Evolutionary conservation across 2,797 vertebrate species (phyloP).

Genomic region (Peromyscus eremicus): DNA sequence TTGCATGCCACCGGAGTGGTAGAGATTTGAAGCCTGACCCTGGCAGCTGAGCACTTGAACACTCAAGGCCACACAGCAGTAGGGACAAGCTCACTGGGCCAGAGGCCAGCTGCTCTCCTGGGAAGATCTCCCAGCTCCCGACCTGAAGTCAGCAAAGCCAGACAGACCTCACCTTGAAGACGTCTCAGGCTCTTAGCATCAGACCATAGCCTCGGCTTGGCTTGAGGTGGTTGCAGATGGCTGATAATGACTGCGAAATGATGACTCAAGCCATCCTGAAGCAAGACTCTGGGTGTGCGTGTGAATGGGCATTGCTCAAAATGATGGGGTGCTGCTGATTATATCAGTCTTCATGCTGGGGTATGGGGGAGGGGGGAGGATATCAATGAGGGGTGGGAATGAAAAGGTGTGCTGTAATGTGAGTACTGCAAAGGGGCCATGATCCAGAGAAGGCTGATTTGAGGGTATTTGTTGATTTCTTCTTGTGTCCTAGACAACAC

Average conservation of each 20-base stretch:
- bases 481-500: background rate
- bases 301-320: constrained; percentile 76
- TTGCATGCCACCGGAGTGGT: constrained; percentile 68
- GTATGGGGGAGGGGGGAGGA: no score
- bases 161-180: constrained; percentile 22
- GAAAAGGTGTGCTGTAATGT: background rate
- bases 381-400: background rate
- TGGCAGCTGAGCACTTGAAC: constrained; percentile 50
- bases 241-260: constrained; percentile 62
- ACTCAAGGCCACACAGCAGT: constrained; percentile 63
- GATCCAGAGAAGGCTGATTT: background rate
- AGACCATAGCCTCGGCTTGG: constrained; percentile 22
- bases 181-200: background rate
- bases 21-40: constrained; percentile 64
- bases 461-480: constrained; percentile 13
- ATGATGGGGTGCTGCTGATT: constrained; percentile 70
- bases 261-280: constrained; percentile 78
- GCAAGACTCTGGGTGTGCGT: constrained; percentile 82
- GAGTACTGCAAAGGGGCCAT: background rate
- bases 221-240: constrained; percentile 49
- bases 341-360: constrained; percentile 63
- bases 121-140: constrained; percentile 60
- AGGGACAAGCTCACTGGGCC: background rate
- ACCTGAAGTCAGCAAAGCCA: constrained; percentile 41
- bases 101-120: constrained; percentile 30